phyloP scores from a whole-genome alignment of 1,140 invertebrate genomes.

The Apis florea region DNA sequence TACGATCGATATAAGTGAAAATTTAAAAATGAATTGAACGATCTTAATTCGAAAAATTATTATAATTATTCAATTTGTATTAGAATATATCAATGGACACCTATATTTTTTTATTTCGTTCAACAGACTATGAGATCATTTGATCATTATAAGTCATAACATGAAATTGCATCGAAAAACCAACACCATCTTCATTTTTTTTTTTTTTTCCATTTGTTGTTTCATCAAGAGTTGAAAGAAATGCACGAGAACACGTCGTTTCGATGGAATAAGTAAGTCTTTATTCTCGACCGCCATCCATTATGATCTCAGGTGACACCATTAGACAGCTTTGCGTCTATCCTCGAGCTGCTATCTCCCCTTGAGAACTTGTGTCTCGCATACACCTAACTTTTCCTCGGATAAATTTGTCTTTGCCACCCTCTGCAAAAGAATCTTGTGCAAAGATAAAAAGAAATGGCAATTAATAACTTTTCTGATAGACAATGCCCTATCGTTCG shows the following conservation, averaged over 20 bases:
- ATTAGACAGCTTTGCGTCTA: slow-evolving; percentile 59
- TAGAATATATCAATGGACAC: not conserved
- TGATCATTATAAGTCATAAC: not conserved
- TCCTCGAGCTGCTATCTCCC: slow-evolving; percentile 12
- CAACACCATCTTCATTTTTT: not conserved
- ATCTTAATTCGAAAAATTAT: no score
- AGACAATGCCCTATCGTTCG: not conserved
- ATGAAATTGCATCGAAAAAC: not conserved
- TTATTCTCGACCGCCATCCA: slow-evolving; percentile 63
- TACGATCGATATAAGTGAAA: no score
- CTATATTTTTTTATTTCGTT: not conserved
- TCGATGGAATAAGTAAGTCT: slow-evolving; percentile 59
- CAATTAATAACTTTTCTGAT: slow-evolving; percentile 4
- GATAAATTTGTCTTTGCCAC: slow-evolving; percentile 19
- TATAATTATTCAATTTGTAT: no score
- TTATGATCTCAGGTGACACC: slow-evolving; percentile 69
- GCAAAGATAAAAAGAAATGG: not conserved
- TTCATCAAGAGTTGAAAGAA: not conserved
- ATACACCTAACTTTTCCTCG: slow-evolving; percentile 15
- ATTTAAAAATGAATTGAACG: no score
- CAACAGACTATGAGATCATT: not conserved
- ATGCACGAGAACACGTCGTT: slow-evolving; percentile 19
- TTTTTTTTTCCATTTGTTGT: slow-evolving; percentile 7
- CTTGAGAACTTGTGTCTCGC: slow-evolving; percentile 8
- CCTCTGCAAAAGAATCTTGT: not conserved